These are phyloP conservation scores for Corythaixoides concolor DNA, from an alignment of 2,113 vertebrate genomes.

Conservation along the genomic window DNA sequence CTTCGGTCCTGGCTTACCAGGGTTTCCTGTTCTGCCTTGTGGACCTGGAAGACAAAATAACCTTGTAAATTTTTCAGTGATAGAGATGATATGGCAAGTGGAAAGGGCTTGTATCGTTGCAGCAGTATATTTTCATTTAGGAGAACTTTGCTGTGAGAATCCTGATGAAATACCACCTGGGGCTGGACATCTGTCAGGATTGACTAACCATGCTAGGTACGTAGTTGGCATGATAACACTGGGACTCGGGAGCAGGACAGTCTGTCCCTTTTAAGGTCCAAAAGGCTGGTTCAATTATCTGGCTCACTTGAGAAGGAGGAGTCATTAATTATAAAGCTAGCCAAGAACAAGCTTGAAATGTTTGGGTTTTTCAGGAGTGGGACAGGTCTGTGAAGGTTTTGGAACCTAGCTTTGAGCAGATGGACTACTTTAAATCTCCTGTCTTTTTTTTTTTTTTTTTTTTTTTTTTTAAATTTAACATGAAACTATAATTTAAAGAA, in stretches of 20 bases:
- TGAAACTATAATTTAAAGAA: neutral
- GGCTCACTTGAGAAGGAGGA: neutral
- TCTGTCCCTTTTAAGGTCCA: neutral
- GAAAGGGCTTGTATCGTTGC: neutral
- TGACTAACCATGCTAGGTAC: neutral
- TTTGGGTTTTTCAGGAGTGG: neutral
- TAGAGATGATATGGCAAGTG: neutral
- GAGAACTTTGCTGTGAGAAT: neutral
- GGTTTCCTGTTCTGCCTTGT: conserved; percentile 84
- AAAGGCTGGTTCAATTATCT: neutral
- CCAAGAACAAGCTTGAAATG: neutral
- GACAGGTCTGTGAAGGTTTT: neutral
- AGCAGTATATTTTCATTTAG: neutral
- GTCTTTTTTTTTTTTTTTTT: neutral
- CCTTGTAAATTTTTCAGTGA: neutral
- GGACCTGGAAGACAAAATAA: conserved; percentile 75
- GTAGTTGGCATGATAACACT: neutral
- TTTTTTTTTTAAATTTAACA: neutral
- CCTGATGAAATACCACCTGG: neutral
- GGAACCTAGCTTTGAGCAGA: neutral
- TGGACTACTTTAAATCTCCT: neutral
- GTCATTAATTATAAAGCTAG: neutral
- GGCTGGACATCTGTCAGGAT: neutral
- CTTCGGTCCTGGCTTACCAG: conserved; percentile 86
- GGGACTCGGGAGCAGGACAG: neutral